Evolutionary conservation across 1,140 invertebrate genomes (phyloP).

Genomic region (Cyclargus thomasi): DNA sequence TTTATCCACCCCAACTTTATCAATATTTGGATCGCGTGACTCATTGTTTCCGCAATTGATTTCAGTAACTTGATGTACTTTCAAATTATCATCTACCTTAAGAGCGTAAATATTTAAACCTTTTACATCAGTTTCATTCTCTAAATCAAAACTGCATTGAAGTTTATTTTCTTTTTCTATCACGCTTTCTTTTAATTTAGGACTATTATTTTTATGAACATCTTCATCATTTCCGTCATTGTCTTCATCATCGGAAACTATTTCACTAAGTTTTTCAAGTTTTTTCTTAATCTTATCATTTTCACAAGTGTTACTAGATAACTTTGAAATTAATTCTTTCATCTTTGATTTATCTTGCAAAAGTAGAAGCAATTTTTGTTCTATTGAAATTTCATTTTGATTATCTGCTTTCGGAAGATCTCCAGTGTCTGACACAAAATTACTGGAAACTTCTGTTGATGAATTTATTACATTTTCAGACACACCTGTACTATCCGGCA

Average conservation of each 20-base stretch:
- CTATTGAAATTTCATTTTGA: background rate
- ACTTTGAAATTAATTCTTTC: slow-evolving; percentile 50
- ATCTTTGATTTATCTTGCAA: slow-evolving; percentile 65
- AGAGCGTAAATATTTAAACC: background rate
- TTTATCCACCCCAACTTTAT: background rate
- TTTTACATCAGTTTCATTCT: background rate
- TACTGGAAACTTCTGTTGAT: background rate
- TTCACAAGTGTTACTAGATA: slow-evolving; percentile 43
- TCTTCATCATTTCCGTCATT: slow-evolving; percentile 14
- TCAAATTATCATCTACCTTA: background rate
- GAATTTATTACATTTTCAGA: slow-evolving; percentile 4
- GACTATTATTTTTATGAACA: background rate
- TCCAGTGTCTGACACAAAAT: background rate
- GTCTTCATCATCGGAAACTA: slow-evolving; percentile 60
- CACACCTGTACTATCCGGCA: background rate
- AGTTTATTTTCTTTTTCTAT: background rate
- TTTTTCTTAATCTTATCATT: slow-evolving; percentile 65
- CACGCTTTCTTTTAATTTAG: slow-evolving; percentile 22
- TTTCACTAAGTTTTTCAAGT: slow-evolving; percentile 56
- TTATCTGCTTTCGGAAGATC: background rate
- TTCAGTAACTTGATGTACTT: background rate
- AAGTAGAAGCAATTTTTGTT: slow-evolving; percentile 30
- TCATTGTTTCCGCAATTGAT: background rate
- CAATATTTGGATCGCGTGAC: background rate
- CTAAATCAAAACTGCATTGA: background rate